Evolutionary conservation across 2,797 vertebrate species (phyloP).

Genomic region (Lophotriccus pileatus): DNA sequence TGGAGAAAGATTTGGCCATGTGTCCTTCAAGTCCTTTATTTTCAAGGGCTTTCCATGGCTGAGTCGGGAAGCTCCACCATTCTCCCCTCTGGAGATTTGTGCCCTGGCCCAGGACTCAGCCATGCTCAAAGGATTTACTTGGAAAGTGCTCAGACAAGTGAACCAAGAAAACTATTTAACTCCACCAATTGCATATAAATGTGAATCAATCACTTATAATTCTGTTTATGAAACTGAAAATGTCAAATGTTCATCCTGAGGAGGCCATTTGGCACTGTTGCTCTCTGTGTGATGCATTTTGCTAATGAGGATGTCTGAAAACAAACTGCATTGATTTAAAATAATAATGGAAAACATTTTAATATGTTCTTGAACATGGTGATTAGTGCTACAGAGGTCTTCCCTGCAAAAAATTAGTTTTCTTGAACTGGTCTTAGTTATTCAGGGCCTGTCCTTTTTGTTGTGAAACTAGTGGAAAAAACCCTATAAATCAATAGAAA

Average conservation of each 20-base stretch:
- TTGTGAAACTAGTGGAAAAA: neutral
- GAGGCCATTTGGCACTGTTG: neutral
- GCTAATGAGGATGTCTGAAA: neutral
- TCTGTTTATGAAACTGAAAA: neutral
- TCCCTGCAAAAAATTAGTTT: neutral
- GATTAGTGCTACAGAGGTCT: neutral
- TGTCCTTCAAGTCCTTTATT: neutral
- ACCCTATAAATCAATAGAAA: neutral
- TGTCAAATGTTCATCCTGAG: neutral
- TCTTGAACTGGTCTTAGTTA: neutral
- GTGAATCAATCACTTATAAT: neutral
- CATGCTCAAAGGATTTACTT: rapidly evolving
- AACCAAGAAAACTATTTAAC: neutral
- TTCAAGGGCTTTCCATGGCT: neutral
- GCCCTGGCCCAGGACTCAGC: neutral
- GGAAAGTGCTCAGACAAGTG: neutral
- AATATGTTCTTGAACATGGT: neutral
- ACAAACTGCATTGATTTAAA: neutral
- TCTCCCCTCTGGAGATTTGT: neutral
- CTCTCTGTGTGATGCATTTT: neutral
- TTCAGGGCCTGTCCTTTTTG: neutral
- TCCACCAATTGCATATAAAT: neutral
- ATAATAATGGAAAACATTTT: neutral
- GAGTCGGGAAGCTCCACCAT: rapidly evolving
- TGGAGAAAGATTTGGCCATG: neutral